These are phyloP conservation scores for Apostichopus californicus DNA, from an alignment of 35 echinoderm and acorn worm genomes.

Conservation along the genomic window DNA sequence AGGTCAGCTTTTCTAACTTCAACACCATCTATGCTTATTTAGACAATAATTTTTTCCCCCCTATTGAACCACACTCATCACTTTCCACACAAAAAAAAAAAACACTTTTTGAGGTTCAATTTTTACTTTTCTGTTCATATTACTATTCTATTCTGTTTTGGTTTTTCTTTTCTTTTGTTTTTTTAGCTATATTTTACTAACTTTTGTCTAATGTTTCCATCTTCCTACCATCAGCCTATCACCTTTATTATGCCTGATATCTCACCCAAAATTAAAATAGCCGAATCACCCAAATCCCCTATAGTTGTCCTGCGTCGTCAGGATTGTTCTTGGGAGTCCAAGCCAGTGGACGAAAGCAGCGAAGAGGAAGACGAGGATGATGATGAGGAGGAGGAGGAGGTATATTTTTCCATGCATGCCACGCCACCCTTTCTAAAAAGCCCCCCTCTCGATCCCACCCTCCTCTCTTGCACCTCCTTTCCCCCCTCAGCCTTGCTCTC, in stretches of 20 bases:
- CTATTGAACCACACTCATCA: no score
- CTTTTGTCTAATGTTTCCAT: conserved; percentile 11
- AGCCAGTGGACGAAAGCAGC: conserved; percentile 16
- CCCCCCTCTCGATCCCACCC: background rate
- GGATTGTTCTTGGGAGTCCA: conserved; percentile 50
- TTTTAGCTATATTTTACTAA: background rate
- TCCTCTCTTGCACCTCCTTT: conserved; percentile 1
- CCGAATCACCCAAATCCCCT: conserved; percentile 57
- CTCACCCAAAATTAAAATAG: conserved; percentile 58
- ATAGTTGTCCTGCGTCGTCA: conserved; percentile 56
- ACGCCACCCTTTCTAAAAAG: background rate
- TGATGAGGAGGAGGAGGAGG: conserved; percentile 19
- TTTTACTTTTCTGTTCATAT: background rate
- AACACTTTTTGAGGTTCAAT: no score
- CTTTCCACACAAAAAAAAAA: no score
- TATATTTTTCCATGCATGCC: conserved; percentile 46
- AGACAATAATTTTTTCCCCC: no score
- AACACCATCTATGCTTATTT: no score
- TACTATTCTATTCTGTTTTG: background rate
- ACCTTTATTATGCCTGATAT: conserved; percentile 49
- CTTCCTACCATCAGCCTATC: conserved; percentile 48
- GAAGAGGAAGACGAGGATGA: background rate
- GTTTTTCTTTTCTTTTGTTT: background rate
- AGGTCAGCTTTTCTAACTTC: no score
- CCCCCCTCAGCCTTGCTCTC: background rate